Conservation (phyloP, 2,113 vertebrate genomes). For the Hystrix cristata region DNA sequence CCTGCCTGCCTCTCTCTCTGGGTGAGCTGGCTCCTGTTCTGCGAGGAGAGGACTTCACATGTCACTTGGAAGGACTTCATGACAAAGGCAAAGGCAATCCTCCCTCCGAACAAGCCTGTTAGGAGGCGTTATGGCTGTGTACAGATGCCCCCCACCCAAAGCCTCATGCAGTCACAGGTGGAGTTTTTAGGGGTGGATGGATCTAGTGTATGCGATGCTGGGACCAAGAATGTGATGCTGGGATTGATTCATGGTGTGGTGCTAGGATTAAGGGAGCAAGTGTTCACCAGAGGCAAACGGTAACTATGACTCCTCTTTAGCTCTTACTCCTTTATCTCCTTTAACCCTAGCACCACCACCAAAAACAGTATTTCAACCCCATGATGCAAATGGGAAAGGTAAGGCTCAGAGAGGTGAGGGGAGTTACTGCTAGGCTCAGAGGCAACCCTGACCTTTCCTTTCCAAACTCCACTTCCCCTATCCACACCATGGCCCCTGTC, state of each 20-base stretch:
- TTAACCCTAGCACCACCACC: not conserved
- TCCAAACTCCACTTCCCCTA: not conserved
- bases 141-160: too few relatives aligned
- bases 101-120: not conserved
- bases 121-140: not conserved
- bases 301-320: not conserved
- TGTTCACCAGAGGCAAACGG: not conserved
- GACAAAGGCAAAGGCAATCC: not conserved
- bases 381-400: not conserved
- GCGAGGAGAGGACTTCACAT: not conserved
- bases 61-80: not conserved
- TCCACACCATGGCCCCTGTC: not conserved
- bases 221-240: too few relatives aligned
- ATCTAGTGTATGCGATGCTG: too few relatives aligned
- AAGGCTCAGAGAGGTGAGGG: not conserved
- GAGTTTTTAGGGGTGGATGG: too few relatives aligned
- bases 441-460: not conserved
- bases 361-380: not conserved
- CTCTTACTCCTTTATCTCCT: not conserved
- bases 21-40: not conserved
- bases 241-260: too few relatives aligned
- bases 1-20: not conserved
- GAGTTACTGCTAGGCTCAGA: not conserved
- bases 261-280: too few relatives aligned
- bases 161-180: too few relatives aligned